A percentile compares a stretch with the other conserved stretches of the same genome.
phyloP scores from a whole-genome alignment of 2,797 vertebrate genomes.

The Enteromius unitaeniatus region DNA sequence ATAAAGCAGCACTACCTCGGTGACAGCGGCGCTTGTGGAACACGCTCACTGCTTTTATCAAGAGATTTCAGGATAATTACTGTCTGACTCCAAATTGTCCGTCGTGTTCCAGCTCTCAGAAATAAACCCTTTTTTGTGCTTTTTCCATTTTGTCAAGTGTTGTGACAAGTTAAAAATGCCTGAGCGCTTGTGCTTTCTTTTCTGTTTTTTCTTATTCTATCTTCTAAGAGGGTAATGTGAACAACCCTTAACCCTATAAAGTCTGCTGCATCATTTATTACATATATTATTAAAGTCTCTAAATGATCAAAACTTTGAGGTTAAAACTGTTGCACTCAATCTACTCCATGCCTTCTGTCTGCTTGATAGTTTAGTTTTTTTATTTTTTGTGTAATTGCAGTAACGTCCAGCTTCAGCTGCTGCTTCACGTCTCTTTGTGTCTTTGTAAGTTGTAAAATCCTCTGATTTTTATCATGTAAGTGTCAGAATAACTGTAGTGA shows the following conservation, averaged over 20 bases:
- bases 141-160: background rate
- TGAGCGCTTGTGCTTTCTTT: background rate
- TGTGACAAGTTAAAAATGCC: background rate
- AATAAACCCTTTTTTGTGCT: background rate
- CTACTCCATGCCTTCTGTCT: background rate
- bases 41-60: background rate
- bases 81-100: background rate
- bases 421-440: background rate
- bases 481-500: background rate
- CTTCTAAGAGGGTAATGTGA: background rate
- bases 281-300: background rate
- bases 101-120: background rate
- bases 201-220: background rate
- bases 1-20: background rate
- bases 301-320: background rate
- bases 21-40: background rate
- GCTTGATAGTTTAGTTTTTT: background rate
- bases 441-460: too few relatives aligned
- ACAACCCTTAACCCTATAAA: background rate
- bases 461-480: background rate
- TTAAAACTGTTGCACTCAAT: background rate
- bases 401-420: background rate
- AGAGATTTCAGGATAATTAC: slow-evolving; percentile 1
- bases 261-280: background rate
- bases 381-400: background rate